Evolutionary conservation across 2,888 invertebrate genomes (phyloP), one percentile per base, ranked within the genome.

Genomic region (Scaptodrosophila latifasciaeformis): DNA sequence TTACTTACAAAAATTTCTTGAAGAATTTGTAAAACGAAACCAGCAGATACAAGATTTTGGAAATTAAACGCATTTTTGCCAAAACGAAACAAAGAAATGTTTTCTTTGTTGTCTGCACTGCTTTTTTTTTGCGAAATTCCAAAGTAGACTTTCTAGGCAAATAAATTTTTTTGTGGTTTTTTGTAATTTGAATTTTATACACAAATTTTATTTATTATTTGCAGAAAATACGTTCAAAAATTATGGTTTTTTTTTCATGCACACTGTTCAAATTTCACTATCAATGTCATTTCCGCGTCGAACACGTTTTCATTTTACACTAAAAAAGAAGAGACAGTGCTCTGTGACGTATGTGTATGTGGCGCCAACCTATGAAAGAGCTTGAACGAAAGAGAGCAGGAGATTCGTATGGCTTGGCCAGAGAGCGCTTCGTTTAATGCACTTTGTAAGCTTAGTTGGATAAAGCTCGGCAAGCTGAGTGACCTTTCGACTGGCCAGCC

Each of bases 281-380:
- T 72, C 80, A 72, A 72, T 72, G 80, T 68, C 72, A 79, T 65
- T 72, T 72, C 77, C 80, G 77, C 76, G 57, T 65, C 54, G 77
- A 76, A 72, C 80, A 76, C 72, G 72, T 72, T 79, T 72, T 71
- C 19, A 17, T 37, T 10, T 15, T 17, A 17, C 18, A 37, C 5
- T 4, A 52, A 55, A 59, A 62, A 54, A 52, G 46, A 47, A 59
- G 34, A 54, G 62, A 62, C 65, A 21, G 21, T 52, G 51, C 50
- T 55, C 55, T 49, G 59, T 52, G 56, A 40, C 57, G 54, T 50
- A 42, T 34, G 15, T 3, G n/a, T 48, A 24, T 58, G 40, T 45
- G 63, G 48, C 43, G 54, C 49, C 50, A 43, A 24, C 42, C 3
- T 35, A 56, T 24, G 49, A 42, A 27, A n/a, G 34, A n/a, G 21